Percentiles rank a stretch among this genome's conserved stretches.
Conservation (phyloP, 1,140 invertebrate genomes). For the Globodera ellingtonae region DNA sequence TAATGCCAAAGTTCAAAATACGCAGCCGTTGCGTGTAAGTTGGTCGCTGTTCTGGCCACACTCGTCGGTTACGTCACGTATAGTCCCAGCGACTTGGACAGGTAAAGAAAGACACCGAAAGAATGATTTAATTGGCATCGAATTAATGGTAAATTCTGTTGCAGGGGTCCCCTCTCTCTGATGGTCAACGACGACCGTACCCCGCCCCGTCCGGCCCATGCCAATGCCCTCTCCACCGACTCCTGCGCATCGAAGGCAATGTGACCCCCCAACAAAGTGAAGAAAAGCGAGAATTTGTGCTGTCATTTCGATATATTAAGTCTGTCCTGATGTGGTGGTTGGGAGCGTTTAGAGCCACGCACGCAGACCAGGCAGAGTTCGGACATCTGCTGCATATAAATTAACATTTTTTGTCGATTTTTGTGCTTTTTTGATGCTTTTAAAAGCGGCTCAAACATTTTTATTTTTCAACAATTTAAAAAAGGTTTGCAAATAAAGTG, state of each 20-base stretch:
- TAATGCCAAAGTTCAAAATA: not conserved
- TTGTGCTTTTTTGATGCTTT: too few species aligned
- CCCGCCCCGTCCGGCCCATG: not conserved
- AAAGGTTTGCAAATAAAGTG: too few species aligned
- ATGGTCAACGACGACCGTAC: slow-evolving; percentile 55
- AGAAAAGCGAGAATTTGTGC: too few species aligned
- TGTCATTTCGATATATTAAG: too few species aligned
- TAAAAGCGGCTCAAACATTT: too few species aligned
- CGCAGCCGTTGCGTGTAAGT: slow-evolving; percentile 63
- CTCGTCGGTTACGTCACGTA: slow-evolving; percentile 65
- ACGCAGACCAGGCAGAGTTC: too few species aligned
- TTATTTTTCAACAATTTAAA: too few species aligned
- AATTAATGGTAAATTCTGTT: slow-evolving; percentile 37
- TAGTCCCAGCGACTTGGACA: slow-evolving; percentile 60
- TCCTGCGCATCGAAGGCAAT: slow-evolving; percentile 7
- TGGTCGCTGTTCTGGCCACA: slow-evolving; percentile 62
- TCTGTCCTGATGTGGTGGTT: too few species aligned
- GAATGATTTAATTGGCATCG: slow-evolving; percentile 31
- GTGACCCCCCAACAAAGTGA: not conserved
- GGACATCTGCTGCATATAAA: too few species aligned
- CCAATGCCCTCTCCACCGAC: slow-evolving; percentile 21
- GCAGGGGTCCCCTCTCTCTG: slow-evolving; percentile 55
- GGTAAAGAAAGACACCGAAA: slow-evolving; percentile 8
- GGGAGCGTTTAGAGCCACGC: too few species aligned
- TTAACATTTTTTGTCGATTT: too few species aligned